Evolutionary conservation across 2,888 invertebrate species (phyloP), one percentile per base, ranked within the genome.

Genomic region (Ormyrus pomaceus): DNA sequence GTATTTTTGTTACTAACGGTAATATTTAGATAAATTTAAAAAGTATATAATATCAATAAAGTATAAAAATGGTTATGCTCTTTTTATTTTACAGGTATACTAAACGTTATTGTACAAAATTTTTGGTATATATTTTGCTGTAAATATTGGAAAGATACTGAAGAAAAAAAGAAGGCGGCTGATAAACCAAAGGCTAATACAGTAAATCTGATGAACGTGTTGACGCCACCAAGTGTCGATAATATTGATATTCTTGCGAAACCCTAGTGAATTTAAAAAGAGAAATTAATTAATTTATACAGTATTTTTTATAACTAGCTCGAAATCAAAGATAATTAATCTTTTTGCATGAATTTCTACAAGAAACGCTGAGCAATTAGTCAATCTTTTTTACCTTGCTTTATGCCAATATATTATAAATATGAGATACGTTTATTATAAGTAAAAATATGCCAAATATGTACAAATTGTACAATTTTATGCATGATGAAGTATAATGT

Each of bases 1-100:
- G 99, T 61, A 95, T 99, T 85, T 97, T 97, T 91, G 94, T 98
- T 34, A 96, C 97, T 72, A 94, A 96, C 87, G 94, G 96, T 91
- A 89, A 86, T 83, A 75, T 55, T 68, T 91, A 65, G 11, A 77
- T 48, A 34, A 62, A 10, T 7, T 61, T 34, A 66, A 7, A 58
- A 64, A 45, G 46, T 66, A 5, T 55, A 56, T 48, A 13, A 71
- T 8, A 77, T 70, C 19, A 19, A 58, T 56, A 77, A 75, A 13
- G 53, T 34, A 53, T 8, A 11, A 10, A 64, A 9, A 56, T 19
- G n/a, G 0, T 70, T 61, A 66, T 51, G 51, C 0, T 62, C 56
- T 79, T 69, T 71, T 10, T 34, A 34, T 34, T 50, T 75, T 79
- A 6, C 78, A 89, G 89, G 89, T 51, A 68, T 89, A 58, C 77